These are phyloP conservation scores for Cyprinus carpio DNA, from an alignment of 2,113 vertebrate genomes.

Conservation along the genomic window DNA sequence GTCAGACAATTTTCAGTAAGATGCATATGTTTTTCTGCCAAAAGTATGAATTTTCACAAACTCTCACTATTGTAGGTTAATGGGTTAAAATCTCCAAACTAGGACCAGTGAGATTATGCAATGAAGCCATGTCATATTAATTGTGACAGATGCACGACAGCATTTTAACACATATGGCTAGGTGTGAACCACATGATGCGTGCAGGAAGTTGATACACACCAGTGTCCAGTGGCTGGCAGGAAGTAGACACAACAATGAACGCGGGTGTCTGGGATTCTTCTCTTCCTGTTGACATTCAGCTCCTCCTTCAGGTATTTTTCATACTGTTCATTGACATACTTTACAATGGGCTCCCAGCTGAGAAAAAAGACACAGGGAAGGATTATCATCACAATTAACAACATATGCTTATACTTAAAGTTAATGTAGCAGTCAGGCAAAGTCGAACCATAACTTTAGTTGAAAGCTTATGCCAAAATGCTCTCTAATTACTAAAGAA, in stretches of 20 bases:
- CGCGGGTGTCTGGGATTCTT: conserved; percentile 89
- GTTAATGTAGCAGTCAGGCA: neutral
- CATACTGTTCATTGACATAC: conserved; percentile 92
- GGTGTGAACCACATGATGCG: neutral
- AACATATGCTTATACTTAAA: neutral
- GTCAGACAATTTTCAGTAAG: neutral
- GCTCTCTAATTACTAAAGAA: neutral
- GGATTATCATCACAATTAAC: neutral
- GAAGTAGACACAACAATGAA: conserved; percentile 94
- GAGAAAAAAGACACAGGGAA: conserved; percentile 15
- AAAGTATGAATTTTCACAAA: neutral
- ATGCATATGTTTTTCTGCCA: neutral
- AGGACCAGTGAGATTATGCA: neutral
- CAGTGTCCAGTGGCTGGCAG: conserved; percentile 92
- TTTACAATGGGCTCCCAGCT: conserved; percentile 95
- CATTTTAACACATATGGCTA: neutral
- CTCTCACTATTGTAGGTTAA: neutral
- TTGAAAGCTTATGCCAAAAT: neutral
- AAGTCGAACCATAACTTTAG: neutral
- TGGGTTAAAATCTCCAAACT: neutral
- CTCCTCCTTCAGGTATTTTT: conserved; percentile 90
- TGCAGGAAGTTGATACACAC: conserved; percentile 69
- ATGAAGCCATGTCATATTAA: neutral
- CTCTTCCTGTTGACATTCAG: conserved; percentile 88
- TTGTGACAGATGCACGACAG: neutral